phyloP scores from a whole-genome alignment of 2,113 vertebrate species.

The Clinocottus analis region DNA sequence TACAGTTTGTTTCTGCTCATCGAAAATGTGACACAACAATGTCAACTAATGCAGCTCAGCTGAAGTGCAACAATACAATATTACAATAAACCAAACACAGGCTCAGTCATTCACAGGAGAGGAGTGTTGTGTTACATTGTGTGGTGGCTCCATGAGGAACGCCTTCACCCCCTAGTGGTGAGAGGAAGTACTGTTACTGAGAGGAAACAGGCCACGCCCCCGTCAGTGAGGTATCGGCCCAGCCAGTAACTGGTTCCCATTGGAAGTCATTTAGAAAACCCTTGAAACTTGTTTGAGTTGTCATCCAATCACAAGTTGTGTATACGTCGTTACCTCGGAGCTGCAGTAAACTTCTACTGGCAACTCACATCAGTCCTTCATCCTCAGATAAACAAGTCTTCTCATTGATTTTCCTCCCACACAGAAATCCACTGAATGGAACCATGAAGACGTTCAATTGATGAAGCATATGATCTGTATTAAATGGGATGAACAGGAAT shows the following conservation, averaged over 20 bases:
- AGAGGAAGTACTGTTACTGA: neutral
- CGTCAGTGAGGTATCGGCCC: neutral
- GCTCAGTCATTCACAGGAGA: conserved; percentile 15
- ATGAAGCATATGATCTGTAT: neutral
- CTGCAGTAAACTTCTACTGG: neutral
- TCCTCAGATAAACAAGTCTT: neutral
- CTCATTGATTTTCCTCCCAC: neutral
- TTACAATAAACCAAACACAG: neutral
- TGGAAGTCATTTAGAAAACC: neutral
- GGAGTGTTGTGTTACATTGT: neutral
- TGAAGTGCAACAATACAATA: neutral
- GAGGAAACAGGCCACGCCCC: neutral
- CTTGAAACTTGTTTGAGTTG: no score
- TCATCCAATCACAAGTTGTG: neutral
- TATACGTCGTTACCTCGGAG: neutral
- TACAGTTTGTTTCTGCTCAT: neutral
- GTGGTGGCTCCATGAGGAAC: no score
- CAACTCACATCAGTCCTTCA: neutral
- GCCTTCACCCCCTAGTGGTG: neutral
- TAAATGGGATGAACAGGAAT: neutral
- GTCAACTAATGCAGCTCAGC: neutral
- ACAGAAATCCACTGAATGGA: neutral
- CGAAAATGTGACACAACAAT: neutral
- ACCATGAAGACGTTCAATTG: neutral
- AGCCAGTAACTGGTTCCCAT: neutral